Conservation (phyloP, 2,888 invertebrate species). For the Melinopterus prodromus region DNA sequence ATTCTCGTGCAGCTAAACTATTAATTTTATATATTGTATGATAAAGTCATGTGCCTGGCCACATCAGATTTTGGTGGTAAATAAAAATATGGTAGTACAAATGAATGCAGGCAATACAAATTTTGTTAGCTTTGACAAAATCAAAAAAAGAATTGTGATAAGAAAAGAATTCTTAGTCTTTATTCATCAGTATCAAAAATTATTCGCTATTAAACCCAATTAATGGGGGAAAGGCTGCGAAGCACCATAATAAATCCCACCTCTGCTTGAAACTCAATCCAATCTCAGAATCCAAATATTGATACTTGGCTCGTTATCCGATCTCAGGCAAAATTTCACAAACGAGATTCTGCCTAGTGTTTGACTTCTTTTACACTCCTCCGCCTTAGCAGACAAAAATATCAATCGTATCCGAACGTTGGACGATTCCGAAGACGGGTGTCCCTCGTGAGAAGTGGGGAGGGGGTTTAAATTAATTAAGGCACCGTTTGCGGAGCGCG, state of each 20-base stretch:
- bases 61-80: no score
- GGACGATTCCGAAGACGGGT: conserved; percentile 10
- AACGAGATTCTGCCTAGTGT: not conserved
- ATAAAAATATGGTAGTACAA: no score
- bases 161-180: no score
- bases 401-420: not conserved
- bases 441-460: conserved; percentile 10
- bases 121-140: no score
- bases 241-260: not conserved
- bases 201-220: not conserved
- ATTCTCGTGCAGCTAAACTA: no score
- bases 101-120: no score
- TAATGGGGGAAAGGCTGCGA: not conserved
- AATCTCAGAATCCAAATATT: not conserved
- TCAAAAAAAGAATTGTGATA: no score
- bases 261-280: not conserved
- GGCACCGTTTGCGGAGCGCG: conserved; percentile 36
- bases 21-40: no score
- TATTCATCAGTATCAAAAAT: not conserved
- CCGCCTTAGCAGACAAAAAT: not conserved
- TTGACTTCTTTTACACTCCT: not conserved
- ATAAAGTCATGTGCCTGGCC: no score
- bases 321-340: not conserved
- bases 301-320: not conserved
- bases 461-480: conserved; percentile 47